A percentile compares a stretch with the other conserved stretches of the same genome.
phyloP scores from a whole-genome alignment of 2,888 invertebrate species.

The Pseudococcus longispinus region DNA sequence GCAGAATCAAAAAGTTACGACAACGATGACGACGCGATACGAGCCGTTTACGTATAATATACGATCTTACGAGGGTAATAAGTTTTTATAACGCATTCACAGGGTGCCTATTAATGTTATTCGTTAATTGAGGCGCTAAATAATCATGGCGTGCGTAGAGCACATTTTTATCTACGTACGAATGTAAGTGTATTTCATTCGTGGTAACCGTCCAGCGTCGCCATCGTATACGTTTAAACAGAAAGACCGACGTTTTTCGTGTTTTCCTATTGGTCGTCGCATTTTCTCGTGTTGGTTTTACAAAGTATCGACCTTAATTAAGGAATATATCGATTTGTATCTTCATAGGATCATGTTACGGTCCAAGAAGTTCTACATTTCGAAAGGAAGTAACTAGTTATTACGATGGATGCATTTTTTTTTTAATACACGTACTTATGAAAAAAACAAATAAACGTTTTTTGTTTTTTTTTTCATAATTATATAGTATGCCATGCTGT shows the following conservation, averaged over 20 bases:
- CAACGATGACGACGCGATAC: slow-evolving; percentile 10
- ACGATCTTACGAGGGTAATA: slow-evolving; percentile 34
- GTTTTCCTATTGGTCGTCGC: neutral
- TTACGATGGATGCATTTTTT: slow-evolving; percentile 16
- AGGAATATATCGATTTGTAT: slow-evolving; percentile 46
- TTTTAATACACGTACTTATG: slow-evolving; percentile 7
- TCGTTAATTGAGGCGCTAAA: slow-evolving; percentile 36
- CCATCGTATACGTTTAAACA: too few relatives aligned
- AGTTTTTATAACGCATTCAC: slow-evolving; percentile 40
- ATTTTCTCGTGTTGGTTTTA: slow-evolving; percentile 17
- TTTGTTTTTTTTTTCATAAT: slow-evolving; percentile 16
- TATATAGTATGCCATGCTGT: slow-evolving; percentile 25
- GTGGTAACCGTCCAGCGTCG: neutral
- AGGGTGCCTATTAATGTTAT: slow-evolving; percentile 42
- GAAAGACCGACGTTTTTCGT: neutral
- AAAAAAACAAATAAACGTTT: slow-evolving; percentile 40
- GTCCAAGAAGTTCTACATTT: slow-evolving; percentile 25
- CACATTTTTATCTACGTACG: neutral
- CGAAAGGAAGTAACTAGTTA: slow-evolving; percentile 37
- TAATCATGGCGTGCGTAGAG: slow-evolving; percentile 31
- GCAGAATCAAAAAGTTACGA: slow-evolving; percentile 38
- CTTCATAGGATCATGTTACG: slow-evolving; percentile 22
- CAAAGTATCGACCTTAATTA: slow-evolving; percentile 39
- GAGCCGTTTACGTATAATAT: neutral
- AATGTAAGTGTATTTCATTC: slow-evolving; percentile 7